phyloP scores from a whole-genome alignment of 1,140 invertebrate species.

The Pteromalus puparum region DNA sequence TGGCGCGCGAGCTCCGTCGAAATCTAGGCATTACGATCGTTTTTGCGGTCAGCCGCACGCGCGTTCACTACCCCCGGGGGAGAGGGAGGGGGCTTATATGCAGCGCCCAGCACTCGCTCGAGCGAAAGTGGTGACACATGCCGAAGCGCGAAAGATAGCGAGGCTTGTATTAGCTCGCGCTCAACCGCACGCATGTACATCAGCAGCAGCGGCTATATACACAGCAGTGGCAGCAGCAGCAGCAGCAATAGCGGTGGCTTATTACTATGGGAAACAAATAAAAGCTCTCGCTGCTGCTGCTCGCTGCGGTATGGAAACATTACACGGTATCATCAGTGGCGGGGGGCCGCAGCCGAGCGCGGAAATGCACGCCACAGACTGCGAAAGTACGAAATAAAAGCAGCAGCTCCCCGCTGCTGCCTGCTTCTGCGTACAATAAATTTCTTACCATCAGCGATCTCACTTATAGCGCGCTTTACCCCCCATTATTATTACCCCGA shows the following conservation, averaged over 20 bases:
- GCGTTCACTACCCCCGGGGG: not conserved
- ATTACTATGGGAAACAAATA: slow-evolving; percentile 6
- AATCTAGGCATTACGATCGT: slow-evolving; percentile 41
- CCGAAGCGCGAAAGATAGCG: not conserved
- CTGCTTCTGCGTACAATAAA: slow-evolving; percentile 39
- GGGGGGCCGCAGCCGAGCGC: not conserved
- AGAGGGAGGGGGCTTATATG: not conserved
- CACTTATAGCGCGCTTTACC: slow-evolving; percentile 1
- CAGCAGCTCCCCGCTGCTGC: not conserved
- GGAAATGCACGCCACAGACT: slow-evolving; percentile 5
- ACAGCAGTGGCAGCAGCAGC: no score
- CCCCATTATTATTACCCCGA: slow-evolving; percentile 33
- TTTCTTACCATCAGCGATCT: slow-evolving; percentile 46
- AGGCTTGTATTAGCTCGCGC: not conserved
- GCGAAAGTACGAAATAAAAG: slow-evolving; percentile 41
- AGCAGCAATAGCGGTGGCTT: no score
- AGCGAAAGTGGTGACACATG: slow-evolving; percentile 36
- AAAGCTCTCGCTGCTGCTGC: not conserved
- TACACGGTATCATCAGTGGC: slow-evolving; percentile 31
- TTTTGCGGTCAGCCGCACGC: slow-evolving; percentile 8
- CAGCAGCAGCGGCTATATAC: not conserved
- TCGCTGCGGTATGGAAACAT: slow-evolving; percentile 1
- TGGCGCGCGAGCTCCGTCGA: not conserved
- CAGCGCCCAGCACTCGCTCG: not conserved
- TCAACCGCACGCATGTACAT: not conserved